Percentiles rank a stretch among this genome's conserved stretches.
These are phyloP conservation scores for Eucriotettix oculatus DNA, from an alignment of 2,888 invertebrate genomes.

Conservation along the genomic window DNA sequence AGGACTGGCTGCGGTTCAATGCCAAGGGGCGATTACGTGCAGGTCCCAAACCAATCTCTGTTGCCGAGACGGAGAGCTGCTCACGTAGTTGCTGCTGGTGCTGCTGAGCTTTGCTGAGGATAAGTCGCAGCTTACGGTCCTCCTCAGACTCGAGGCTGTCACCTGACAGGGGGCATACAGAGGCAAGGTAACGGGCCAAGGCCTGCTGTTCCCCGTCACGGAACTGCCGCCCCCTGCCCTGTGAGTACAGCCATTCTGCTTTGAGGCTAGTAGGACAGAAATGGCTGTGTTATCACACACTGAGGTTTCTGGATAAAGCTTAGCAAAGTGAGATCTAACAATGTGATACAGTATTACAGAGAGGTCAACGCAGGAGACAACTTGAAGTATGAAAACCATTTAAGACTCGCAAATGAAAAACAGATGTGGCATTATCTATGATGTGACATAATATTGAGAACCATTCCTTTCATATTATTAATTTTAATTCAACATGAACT, in stretches of 20 bases:
- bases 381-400: no score
- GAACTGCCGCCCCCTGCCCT: conserved; percentile 80
- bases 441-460: no score
- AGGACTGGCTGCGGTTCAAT: conserved; percentile 8
- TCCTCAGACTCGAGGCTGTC: conserved; percentile 69
- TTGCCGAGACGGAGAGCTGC: conserved; percentile 31
- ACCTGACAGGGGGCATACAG: conserved; percentile 70
- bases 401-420: no score
- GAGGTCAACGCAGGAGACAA: no score
- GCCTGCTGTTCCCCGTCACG: conserved; percentile 69
- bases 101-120: conserved; percentile 78
- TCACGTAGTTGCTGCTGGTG: conserved; percentile 72
- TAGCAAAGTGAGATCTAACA: no score
- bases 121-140: conserved; percentile 68
- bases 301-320: no score
- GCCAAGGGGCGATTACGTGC: neutral
- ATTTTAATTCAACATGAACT: no score
- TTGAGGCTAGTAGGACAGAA: conserved; percentile 45
- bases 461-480: no score
- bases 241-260: conserved; percentile 91
- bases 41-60: no score
- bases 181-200: conserved; percentile 64
- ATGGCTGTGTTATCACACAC: no score
- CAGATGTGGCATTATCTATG: no score
- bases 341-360: no score